phyloP scores from a whole-genome alignment of 2,888 invertebrate genomes.

The Nymphalis polychloros region DNA sequence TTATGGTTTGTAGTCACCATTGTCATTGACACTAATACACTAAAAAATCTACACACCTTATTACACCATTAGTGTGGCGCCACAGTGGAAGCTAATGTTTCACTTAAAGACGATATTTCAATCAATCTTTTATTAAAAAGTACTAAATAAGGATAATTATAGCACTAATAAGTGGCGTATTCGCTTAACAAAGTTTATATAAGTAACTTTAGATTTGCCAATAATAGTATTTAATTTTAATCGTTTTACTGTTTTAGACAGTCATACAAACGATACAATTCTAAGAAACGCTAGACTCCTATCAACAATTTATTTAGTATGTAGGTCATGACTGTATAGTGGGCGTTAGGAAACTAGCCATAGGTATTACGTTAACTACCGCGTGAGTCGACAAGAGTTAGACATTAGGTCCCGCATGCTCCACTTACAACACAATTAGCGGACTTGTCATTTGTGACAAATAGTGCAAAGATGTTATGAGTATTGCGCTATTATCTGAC shows the following conservation, averaged over 20 bases:
- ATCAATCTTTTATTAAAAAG: no score
- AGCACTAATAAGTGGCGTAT: no score
- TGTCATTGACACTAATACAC: no score
- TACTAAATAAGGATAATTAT: no score
- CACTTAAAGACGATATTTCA: no score
- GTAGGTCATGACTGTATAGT: not conserved
- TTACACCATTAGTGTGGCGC: no score
- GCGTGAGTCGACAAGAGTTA: conserved; percentile 19
- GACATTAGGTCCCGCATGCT: conserved; percentile 61
- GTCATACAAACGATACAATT: not conserved
- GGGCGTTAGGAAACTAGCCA: conserved; percentile 15
- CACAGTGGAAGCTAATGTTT: no score
- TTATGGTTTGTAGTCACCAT: no score
- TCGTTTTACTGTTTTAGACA: conserved; percentile 2
- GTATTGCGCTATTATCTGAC: not conserved
- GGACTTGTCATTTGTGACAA: conserved; percentile 39
- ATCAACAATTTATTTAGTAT: not conserved
- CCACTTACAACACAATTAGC: conserved; percentile 61
- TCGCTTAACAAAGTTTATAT: no score
- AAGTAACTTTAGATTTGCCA: no score
- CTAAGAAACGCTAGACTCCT: not conserved
- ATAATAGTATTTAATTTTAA: conserved; percentile 10
- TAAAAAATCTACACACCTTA: no score
- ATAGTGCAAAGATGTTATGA: conserved; percentile 20
- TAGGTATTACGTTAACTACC: conserved; percentile 30